phyloP scores from a whole-genome alignment of 2,113 vertebrate genomes.

The Holacanthus passer region DNA sequence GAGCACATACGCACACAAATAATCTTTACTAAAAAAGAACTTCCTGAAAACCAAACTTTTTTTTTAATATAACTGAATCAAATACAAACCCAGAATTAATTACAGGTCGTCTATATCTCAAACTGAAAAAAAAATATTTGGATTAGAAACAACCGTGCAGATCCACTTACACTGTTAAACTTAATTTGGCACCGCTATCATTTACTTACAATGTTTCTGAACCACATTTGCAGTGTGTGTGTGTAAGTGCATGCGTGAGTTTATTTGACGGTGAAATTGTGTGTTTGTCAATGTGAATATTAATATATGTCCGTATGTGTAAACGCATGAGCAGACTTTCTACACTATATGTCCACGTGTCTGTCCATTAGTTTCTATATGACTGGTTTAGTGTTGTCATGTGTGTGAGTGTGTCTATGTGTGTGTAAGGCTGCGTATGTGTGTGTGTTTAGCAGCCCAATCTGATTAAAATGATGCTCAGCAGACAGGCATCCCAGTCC shows the following conservation, averaged over 20 bases:
- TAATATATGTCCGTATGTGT: neutral
- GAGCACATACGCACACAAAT: constrained; percentile 29
- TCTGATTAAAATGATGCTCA: constrained; percentile 72
- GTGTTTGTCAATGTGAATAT: neutral
- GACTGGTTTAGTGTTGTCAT: neutral
- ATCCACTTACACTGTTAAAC: constrained; percentile 74
- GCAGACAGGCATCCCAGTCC: constrained; percentile 66
- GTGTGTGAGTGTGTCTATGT: neutral
- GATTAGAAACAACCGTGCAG: constrained; percentile 52
- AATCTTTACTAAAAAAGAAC: constrained; percentile 28
- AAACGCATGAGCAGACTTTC: neutral
- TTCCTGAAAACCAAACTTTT: constrained; percentile 50
- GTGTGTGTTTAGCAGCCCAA: constrained; percentile 52
- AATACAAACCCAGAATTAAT: constrained; percentile 71
- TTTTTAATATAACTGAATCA: constrained; percentile 61
- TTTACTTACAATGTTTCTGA: constrained; percentile 58
- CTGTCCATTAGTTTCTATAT: too few species aligned
- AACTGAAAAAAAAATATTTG: constrained; percentile 58
- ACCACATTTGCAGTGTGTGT: constrained; percentile 22
- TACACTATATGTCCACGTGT: neutral
- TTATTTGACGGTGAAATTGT: neutral
- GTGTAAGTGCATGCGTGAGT: neutral
- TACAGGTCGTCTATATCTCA: constrained; percentile 67
- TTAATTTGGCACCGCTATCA: constrained; percentile 71
- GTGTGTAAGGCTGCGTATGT: neutral